Evolutionary conservation across 2,888 invertebrate genomes (phyloP).

Genomic region (Molorchus minor): DNA sequence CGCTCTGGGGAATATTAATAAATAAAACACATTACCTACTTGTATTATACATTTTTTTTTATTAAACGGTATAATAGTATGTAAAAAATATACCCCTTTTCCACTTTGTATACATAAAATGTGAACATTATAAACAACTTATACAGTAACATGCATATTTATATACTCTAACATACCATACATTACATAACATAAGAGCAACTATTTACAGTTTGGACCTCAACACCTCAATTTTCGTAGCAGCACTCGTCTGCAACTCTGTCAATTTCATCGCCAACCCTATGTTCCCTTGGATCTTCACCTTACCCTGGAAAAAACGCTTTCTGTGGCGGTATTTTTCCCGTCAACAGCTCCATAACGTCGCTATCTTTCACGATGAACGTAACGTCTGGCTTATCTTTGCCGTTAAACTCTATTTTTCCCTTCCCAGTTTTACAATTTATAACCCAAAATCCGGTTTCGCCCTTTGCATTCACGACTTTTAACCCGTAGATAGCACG

Average conservation of each 20-base stretch:
- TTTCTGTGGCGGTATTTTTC: constrained; percentile 93
- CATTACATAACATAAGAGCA: no score
- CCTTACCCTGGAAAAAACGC: constrained; percentile 96
- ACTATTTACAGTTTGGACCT: constrained; percentile 76
- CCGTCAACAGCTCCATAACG: constrained; percentile 86
- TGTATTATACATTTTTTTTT: no score
- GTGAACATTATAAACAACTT: no score
- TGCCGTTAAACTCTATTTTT: constrained; percentile 81
- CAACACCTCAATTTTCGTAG: constrained; percentile 76
- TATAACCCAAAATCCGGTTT: constrained; percentile 89
- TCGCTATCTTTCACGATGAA: constrained; percentile 91
- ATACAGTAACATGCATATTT: no score
- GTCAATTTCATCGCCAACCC: constrained; percentile 94
- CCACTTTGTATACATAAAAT: no score
- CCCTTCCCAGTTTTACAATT: constrained; percentile 92
- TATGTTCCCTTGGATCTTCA: constrained; percentile 97
- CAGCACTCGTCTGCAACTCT: constrained; percentile 80
- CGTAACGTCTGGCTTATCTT: constrained; percentile 88
- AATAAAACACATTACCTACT: no score
- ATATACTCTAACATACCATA: no score
- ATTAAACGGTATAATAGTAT: no score
- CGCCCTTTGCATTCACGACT: constrained; percentile 82
- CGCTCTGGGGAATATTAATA: no score
- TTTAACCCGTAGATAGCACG: constrained; percentile 91
- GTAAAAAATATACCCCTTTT: no score